Percentiles rank a stretch among this genome's conserved stretches.
Evolutionary conservation across 2,888 invertebrate genomes (phyloP).

Genomic region (Helobdella robusta): DNA sequence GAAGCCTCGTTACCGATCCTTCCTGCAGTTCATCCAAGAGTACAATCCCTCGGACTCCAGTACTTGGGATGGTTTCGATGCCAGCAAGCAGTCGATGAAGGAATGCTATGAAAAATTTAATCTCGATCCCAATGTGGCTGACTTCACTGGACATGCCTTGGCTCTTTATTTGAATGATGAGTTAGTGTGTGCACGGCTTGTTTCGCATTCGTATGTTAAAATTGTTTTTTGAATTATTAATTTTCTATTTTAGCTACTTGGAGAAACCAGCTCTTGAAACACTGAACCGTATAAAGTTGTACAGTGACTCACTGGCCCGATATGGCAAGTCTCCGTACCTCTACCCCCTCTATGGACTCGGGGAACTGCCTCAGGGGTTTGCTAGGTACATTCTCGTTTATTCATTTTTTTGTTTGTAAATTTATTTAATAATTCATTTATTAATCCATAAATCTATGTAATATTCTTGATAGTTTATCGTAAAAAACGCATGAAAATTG

Average conservation of each 20-base stretch:
- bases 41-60: conserved; percentile 80
- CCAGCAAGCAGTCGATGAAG: conserved; percentile 67
- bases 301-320: conserved; percentile 76
- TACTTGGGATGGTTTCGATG: conserved; percentile 82
- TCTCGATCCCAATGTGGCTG: conserved; percentile 89
- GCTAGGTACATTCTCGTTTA: conserved; percentile 48
- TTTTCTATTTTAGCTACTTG: conserved; percentile 64
- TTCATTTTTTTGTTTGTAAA: too few relatives aligned
- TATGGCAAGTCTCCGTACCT: conserved; percentile 98
- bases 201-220: too few relatives aligned
- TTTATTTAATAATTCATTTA: too few relatives aligned
- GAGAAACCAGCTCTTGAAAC: conserved; percentile 70
- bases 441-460: too few relatives aligned
- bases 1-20: conserved; percentile 92
- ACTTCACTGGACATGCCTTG: conserved; percentile 95
- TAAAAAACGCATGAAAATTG: background rate
- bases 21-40: conserved; percentile 88
- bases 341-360: conserved; percentile 96
- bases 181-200: too few relatives aligned
- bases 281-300: conserved; percentile 83
- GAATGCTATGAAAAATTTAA: conserved; percentile 88
- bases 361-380: conserved; percentile 90
- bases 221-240: too few relatives aligned
- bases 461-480: background rate
- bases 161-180: conserved; percentile 66